These are phyloP conservation scores for Catharus ustulatus DNA, from an alignment of 2,797 vertebrate species.

Conservation along the genomic window DNA sequence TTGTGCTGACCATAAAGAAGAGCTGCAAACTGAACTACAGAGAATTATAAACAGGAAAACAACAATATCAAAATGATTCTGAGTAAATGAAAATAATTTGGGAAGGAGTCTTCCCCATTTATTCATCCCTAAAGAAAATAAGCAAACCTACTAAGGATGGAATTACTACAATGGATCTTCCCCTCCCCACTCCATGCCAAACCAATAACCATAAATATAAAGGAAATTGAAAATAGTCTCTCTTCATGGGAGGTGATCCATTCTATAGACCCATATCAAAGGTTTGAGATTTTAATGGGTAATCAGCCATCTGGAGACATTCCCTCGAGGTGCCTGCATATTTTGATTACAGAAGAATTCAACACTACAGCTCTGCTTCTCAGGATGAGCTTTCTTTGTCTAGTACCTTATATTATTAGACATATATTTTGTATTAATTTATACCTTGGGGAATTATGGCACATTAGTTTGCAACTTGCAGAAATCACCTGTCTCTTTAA, in stretches of 20 bases:
- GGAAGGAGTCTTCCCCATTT: neutral
- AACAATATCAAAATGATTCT: neutral
- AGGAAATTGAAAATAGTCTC: neutral
- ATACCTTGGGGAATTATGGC: slow-evolving; percentile 62
- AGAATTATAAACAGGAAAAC: neutral
- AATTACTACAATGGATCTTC: neutral
- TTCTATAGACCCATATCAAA: slow-evolving; percentile 12
- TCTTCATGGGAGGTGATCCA: neutral
- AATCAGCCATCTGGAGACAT: slow-evolving; percentile 53
- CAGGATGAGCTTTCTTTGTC: slow-evolving; percentile 11
- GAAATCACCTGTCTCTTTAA: slow-evolving; percentile 65
- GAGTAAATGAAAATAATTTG: neutral
- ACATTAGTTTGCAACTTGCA: slow-evolving; percentile 54
- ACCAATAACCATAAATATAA: neutral
- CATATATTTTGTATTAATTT: slow-evolving; percentile 71
- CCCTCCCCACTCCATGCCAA: neutral
- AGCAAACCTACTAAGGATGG: neutral
- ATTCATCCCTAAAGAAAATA: neutral
- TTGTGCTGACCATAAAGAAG: neutral
- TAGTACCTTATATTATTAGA: slow-evolving; percentile 53
- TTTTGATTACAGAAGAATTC: slow-evolving; percentile 49
- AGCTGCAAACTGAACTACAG: neutral
- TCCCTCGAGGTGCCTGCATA: slow-evolving; percentile 47
- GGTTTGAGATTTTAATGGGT: slow-evolving; percentile 44
- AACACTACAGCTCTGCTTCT: slow-evolving; percentile 13